These are phyloP conservation scores for Drosophila tani DNA, from an alignment of 1,140 invertebrate species.

Conservation along the genomic window DNA sequence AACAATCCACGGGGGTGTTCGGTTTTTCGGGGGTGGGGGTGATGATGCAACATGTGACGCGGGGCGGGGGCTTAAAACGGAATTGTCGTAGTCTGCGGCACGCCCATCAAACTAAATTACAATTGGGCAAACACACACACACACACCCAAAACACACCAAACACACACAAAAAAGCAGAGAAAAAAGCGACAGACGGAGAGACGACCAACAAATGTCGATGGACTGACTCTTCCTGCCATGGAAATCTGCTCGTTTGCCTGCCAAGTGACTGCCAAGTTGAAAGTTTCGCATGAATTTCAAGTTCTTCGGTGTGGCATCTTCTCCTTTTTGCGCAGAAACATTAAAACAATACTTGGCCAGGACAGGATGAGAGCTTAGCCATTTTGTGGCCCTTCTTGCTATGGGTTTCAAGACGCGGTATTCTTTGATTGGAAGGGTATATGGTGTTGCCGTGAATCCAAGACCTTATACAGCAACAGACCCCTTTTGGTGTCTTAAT, in stretches of 20 bases:
- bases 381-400: conserved; percentile 42
- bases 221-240: conserved; percentile 14
- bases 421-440: not conserved
- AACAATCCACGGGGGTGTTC: conserved; percentile 24
- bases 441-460: too few species aligned
- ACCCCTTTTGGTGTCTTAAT: not conserved
- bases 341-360: conserved; percentile 55
- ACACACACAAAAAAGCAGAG: conserved; percentile 27
- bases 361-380: conserved; percentile 8
- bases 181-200: conserved; percentile 26
- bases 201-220: conserved; percentile 34
- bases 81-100: conserved; percentile 65
- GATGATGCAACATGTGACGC: conserved; percentile 74
- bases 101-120: conserved; percentile 82
- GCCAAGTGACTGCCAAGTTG: conserved; percentile 41
- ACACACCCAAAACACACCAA: conserved; percentile 14
- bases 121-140: conserved; percentile 27
- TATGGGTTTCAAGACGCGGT: conserved; percentile 16
- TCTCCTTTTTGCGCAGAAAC: conserved; percentile 8
- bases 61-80: conserved; percentile 29
- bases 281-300: conserved; percentile 69
- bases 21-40: not conserved
- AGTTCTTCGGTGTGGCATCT: conserved; percentile 26
- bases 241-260: conserved; percentile 15
- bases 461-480: not conserved